Percentiles rank a stretch among this genome's conserved stretches.
Conservation (phyloP, 2,888 invertebrate genomes). For the Sclerodermus sp. region DNA sequence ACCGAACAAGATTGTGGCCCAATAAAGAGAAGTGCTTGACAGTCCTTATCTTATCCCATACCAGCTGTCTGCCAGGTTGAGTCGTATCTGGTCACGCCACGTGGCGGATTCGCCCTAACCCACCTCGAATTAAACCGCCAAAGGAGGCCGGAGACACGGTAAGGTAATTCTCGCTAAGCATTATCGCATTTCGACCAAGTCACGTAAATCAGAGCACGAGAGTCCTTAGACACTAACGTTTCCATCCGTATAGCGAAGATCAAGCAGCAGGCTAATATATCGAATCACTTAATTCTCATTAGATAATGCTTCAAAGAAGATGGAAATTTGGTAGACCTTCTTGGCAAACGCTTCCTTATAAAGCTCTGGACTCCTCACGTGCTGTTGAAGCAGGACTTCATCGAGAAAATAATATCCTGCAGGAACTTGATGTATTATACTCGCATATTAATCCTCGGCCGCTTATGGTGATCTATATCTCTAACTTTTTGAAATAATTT, state of each 20-base stretch:
- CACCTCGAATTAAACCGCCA: slow-evolving; percentile 31
- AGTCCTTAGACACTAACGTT: slow-evolving; percentile 28
- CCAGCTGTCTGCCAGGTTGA: slow-evolving; percentile 29
- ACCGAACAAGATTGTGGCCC: slow-evolving; percentile 26
- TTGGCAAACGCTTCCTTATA: too few species aligned
- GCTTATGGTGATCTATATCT: too few species aligned
- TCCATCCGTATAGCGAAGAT: slow-evolving; percentile 20
- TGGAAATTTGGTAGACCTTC: too few species aligned
- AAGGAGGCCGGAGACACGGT: slow-evolving; percentile 33
- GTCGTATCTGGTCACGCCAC: slow-evolving; percentile 38
- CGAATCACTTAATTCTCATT: too few species aligned
- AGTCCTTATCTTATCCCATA: slow-evolving; percentile 34
- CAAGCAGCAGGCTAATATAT: not conserved
- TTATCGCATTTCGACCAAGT: slow-evolving; percentile 29
- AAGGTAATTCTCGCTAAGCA: slow-evolving; percentile 28
- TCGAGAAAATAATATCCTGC: too few species aligned
- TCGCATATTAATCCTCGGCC: too few species aligned
- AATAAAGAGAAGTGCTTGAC: slow-evolving; percentile 34
- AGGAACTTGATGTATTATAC: too few species aligned
- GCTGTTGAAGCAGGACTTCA: too few species aligned
- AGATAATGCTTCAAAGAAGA: too few species aligned
- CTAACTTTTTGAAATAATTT: too few species aligned
- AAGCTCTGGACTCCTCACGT: too few species aligned
- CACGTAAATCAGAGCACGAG: slow-evolving; percentile 21
- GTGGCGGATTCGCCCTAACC: slow-evolving; percentile 16